Evolutionary conservation across 2,113 vertebrate genomes (phyloP), one percentile per base, ranked within the genome.

Genomic region (Corythaeola cristata): DNA sequence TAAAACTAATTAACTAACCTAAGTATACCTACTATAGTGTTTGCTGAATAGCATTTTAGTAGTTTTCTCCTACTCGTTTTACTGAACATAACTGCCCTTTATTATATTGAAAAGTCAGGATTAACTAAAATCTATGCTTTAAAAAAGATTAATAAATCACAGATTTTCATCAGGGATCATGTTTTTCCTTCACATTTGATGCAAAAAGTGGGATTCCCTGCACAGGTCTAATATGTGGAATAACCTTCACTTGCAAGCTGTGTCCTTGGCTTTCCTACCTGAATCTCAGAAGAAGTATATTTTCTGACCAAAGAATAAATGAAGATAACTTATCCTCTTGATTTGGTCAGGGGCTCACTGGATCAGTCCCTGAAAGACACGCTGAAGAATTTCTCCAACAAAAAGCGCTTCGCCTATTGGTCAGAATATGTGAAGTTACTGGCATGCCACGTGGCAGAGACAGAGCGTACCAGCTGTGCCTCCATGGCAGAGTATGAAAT

Each of bases 321-420:
- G 90, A 90, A 90, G 83, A 45, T 96, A 84, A 95, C 82, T 69
- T 96, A 30, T 95, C 63, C 85, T 96, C 66, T 93, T 87, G 41
- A 12, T 84, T 96, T 81, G 76, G 16, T 33, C 94, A 99, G 99
- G 88, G 99, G 99, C 68, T 99, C 99, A 0, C 97, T 99, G 97
- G 99, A 99, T 97, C 98, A 98, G 96, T 99, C 99, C 30, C 97
- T 99, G 85, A 99, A 99, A 79, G 98, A 99, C 23, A 99, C 97
- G 0, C 98, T 99, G 90, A 98, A 98, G 98, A 99, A 98, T 86
- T 99, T 99, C 93, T 98, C 99, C 87, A 97, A 89, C 4, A 98
- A 99, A 12, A 98, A 98, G 9, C 98, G 99, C 59, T 99, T 99
- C 33, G 98, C 99, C 90, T 99, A 99, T 97, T 99, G 99, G 99